Base-by-base conservation (phyloP, 2,888 invertebrate genomes). In the Phorcus lineatus region DNA sequence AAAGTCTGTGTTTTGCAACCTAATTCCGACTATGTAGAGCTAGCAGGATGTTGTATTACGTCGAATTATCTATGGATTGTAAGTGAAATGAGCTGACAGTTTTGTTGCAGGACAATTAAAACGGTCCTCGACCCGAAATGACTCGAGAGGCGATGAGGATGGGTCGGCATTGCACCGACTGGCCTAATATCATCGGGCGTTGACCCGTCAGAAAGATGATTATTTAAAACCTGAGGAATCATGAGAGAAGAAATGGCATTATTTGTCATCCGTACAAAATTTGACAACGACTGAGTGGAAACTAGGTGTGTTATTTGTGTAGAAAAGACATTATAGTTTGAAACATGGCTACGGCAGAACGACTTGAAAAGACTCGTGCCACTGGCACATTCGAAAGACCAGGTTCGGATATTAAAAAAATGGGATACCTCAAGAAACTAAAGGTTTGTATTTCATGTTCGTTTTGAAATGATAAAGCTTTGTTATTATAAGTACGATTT, bases 361-460 rank as follows among this genome's bases (percentile, higher is more conserved):
- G 52, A 7, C 19, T 24, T 47, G 40, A 74, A 11, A 47, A 47
- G 70, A 19, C 31, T n/a, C 40, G 70, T 24, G 28, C 36, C 55
- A n/a, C 52, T 16, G 28, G 36, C 24, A 75, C 54, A 16, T 84
- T 87, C 67, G 89, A 89, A 78, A 80, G 85, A 11, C 89, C 90
- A 2, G 89, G 89, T 4, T 88, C 88, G 0, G 90, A 90, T 57
- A 89, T 90, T 47, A 84, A 86, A 13, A 89, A 87, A 81, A 87
- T 86, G 76, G 91, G 91, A n/a, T 82, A 80, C 57, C 81, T 91
- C 54, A 89, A 88, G 74, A 91, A 91, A 79, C 74, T 91, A 53
- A 90, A 91, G 89, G 90, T 89, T 62, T 17, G 62, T 62, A 62
- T 62, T 13, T 62, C 17, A 28, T 17, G n/a, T 62, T 22, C 11